Evolutionary conservation across 1,140 invertebrate species (phyloP), one percentile per base, ranked within the genome.

Genomic region (Drosophila chauvacae): DNA sequence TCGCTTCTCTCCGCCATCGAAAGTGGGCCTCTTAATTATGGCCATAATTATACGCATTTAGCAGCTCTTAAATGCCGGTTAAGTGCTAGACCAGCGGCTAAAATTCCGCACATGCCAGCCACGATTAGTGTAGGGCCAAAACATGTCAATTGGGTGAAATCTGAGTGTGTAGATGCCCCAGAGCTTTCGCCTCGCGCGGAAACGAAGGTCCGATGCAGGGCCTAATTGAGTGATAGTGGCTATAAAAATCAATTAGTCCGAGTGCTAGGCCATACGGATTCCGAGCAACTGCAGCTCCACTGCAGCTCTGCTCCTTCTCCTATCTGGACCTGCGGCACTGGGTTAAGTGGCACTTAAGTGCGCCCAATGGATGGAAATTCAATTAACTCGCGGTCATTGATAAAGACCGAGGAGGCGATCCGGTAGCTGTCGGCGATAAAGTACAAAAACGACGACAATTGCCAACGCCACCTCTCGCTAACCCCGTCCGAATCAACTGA

Each of bases 261-360:
- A 23, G 57, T 50, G 47, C 63, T 60, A 53, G 48, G 62, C 71
- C 48, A 37, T 50, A 41, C 9, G 23, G 51, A 71, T 71, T 42
- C 44, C 44, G 5, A 18, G 16, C 11, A 42, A 50, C 26, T 70
- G 64, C 65, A 42, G n/a, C n/a, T 33, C 7, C 4, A 69, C 11
- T 63, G 68, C 45, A 45, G 23, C n/a, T 35, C 4, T 5, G 64
- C 26, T 57, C 53, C 47, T 30, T 23, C n/a, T 37, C 68, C 60
- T 77, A 81, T 81, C 68, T 68, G 23, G 28, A 56, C 61, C 47
- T 48, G 62, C 18, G 56, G 56, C 59, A 55, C 44, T 79, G 58
- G 76, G 60, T 83, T 83, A 62, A 83, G 80, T 83, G 76, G 57
- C 76, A 83, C 70, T 83, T 72, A 84, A 71, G 45, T 58, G 57